Evolutionary conservation across 1,140 invertebrate genomes (phyloP).

Genomic region (Sarcophaga peregrina): DNA sequence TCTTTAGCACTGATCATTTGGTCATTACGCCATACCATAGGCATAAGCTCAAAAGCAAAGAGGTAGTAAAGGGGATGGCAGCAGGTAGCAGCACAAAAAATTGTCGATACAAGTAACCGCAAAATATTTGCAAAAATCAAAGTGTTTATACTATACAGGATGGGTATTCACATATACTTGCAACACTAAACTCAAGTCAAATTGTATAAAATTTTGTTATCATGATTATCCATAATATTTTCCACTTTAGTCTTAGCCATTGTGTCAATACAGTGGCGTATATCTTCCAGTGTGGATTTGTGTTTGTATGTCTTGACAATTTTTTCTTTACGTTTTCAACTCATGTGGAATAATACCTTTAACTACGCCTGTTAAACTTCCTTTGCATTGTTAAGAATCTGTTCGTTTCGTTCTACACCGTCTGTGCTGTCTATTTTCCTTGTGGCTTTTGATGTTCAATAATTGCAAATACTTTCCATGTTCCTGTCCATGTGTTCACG

Average conservation of each 20-base stretch:
- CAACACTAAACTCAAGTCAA: no score
- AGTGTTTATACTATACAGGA: neutral
- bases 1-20: slow-evolving; percentile 31
- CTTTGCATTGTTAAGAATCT: slow-evolving; percentile 1
- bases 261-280: neutral
- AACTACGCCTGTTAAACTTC: slow-evolving; percentile 9
- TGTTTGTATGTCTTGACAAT: neutral
- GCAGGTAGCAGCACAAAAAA: neutral
- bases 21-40: neutral
- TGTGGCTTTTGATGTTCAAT: slow-evolving; percentile 42
- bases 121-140: neutral
- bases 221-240: neutral
- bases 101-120: neutral
- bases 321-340: neutral
- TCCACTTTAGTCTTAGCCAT: no score
- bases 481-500: neutral
- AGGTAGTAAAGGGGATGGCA: neutral
- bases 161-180: neutral
- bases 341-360: slow-evolving; percentile 13
- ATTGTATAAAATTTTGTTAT: neutral
- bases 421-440: neutral
- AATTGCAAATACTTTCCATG: slow-evolving; percentile 38
- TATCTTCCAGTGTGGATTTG: neutral
- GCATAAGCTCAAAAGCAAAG: neutral
- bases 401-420: neutral